Evolutionary conservation across 2,888 invertebrate genomes (phyloP), one percentile per base, ranked within the genome.

Genomic region (Metalampra italica): DNA sequence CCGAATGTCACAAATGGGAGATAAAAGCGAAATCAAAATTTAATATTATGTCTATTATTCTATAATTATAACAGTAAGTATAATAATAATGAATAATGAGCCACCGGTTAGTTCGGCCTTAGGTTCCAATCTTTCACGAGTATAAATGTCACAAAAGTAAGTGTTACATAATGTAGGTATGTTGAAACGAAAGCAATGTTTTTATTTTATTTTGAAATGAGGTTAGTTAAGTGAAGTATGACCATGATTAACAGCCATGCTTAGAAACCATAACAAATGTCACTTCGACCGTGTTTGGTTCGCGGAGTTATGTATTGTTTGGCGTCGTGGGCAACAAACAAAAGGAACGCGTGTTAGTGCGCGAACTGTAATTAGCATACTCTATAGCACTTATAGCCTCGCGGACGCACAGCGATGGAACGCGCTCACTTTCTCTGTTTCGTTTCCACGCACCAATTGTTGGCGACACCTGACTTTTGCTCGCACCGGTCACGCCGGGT

Each of bases 371-470:
- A 74, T 75, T 71, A 73, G 57, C 68, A 66, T 69, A 65, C 44
- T 53, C 65, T 59, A 64, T 60, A 60, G n/a, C n/a, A 58, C 54
- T 54, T 53, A 50, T 51, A 57, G 55, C 50, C 37, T 14, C 9
- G 38, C 12, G 29, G 32, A 40, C 49, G 50, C 50, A 52, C 46
- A 52, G 53, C 56, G 50, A 43, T 50, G 56, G 43, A 57, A 56
- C 55, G 55, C 54, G 56, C 62, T 70, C 66, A 75, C 80, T 80
- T 80, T 80, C 79, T 68, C 76, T 58, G 57, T 66, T 59, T 63
- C 64, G 59, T 61, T 78, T 69, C 64, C 67, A 81, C 68, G 81
- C 75, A 76, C 79, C 75, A 78, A 78, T 76, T 82, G 78, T 76
- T 80, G 67, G 61, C 46, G 60, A 75, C 71, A 74, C 75, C 78